Evolutionary conservation across 2,113 vertebrate species (phyloP).

Genomic region (Eretmochelys imbricata): DNA sequence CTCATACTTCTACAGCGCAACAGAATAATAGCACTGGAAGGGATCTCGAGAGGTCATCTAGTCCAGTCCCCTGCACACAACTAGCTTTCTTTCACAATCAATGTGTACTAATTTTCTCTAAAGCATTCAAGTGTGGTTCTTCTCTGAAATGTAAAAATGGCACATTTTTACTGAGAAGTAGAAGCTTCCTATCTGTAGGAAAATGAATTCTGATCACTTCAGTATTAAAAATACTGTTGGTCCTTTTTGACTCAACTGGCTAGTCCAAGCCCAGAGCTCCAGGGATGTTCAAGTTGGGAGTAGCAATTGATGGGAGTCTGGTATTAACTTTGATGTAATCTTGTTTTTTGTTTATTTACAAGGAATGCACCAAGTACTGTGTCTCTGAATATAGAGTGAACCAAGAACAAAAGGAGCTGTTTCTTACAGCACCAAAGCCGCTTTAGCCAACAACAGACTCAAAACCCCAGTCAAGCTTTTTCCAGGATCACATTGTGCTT

Average conservation of each 20-base stretch:
- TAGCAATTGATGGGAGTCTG: too few species aligned
- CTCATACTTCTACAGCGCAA: neutral
- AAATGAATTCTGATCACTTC: neutral
- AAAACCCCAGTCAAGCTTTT: neutral
- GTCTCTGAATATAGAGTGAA: neutral
- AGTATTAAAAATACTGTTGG: slow-evolving; percentile 12
- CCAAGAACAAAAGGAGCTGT: neutral
- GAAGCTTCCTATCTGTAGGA: slow-evolving; percentile 34
- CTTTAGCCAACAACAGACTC: neutral
- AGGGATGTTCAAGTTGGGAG: too few species aligned
- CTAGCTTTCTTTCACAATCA: neutral
- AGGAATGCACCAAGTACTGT: neutral
- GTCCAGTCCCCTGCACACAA: neutral
- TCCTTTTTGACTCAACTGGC: too few species aligned
- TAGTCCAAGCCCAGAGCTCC: too few species aligned
- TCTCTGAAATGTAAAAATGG: neutral
- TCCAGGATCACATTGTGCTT: neutral
- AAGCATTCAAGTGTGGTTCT: neutral
- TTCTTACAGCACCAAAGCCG: neutral
- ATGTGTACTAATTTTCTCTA: neutral
- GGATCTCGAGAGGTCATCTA: too few species aligned
- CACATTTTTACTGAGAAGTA: slow-evolving; percentile 46
- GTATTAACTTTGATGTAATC: too few species aligned
- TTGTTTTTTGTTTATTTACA: neutral
- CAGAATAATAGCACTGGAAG: too few species aligned